Evolutionary conservation across 2,888 invertebrate species (phyloP).

Genomic region (Parthenolecanium corni): DNA sequence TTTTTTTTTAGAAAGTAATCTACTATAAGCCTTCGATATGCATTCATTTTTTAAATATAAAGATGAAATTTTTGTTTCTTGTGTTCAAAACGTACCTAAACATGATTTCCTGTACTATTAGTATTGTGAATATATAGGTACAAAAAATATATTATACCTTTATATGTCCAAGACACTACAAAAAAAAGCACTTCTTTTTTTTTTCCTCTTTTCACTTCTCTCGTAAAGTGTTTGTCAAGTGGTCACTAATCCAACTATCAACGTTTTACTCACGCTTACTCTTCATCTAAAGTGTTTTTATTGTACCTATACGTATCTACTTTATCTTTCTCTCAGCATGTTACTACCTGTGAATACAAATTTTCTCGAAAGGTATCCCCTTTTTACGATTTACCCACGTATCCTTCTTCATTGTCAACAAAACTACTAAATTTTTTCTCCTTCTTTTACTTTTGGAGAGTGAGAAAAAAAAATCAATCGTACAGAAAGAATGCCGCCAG

Average conservation of each 20-base stretch:
- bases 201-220: too few species aligned
- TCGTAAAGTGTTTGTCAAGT: neutral
- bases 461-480: neutral
- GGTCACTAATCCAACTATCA: constrained; percentile 20
- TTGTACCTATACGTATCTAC: neutral
- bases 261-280: constrained; percentile 8
- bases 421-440: neutral
- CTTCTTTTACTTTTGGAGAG: neutral
- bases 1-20: too few species aligned
- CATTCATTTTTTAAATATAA: too few species aligned
- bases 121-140: too few species aligned
- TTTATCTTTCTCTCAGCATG: neutral
- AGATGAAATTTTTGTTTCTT: too few species aligned
- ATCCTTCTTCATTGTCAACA: neutral
- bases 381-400: neutral
- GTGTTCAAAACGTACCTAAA: too few species aligned
- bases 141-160: too few species aligned
- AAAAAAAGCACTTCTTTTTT: too few species aligned
- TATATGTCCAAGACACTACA: too few species aligned
- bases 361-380: neutral
- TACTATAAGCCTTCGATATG: too few species aligned
- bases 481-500: neutral
- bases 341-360: neutral
- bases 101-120: too few species aligned
- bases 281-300: constrained; percentile 21